Base-by-base conservation (phyloP, 2,888 invertebrate genomes). In the Trissoscelio sp. region DNA sequence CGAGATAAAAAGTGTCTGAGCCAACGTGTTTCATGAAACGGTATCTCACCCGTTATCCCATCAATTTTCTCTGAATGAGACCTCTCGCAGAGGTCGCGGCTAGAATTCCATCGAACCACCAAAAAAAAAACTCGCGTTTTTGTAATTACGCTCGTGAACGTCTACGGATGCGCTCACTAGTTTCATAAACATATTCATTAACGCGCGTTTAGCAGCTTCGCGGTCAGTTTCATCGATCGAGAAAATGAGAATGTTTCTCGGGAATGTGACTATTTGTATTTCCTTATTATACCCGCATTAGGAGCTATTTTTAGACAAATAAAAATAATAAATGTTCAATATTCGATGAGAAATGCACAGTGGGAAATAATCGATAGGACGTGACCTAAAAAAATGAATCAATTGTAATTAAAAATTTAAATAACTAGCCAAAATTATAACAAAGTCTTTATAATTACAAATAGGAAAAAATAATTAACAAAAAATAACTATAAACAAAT, bases 31-130 rank as follows among this genome's bases (percentile, higher is more conserved):
- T 64, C 48, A 58, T 51, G 70, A 55, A 81, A 81, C 78, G 78
- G 64, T 81, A 78, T 78, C 64, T 74, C 81, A 74, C 74, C 74
- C 73, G 78, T 78, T 81, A 78, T 78, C 51, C 67, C 60, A 81
- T 74, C 78, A 64, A 78, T 74, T 70, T 74, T 55, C 72, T 46
- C 18, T 46, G 73, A 74, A 78, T 46, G 64, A 73, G 62, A 81
- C 81, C 77, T 77, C 48, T 66, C 53, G 66, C 37, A 42, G 46
- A 77, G 81, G 81, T 81, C 75, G 53, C 24, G 51, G 34, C 60
- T 79, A 58, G 58, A 74, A 66, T 74, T 69, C 62, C 62, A 64
- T 20, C 39, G 39, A 60, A 39, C 37, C 20, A 28, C 74, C 46
- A 74, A 74, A 80, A 80, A 69, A 80, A 80, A 69, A 70, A 58